Conservation (phyloP, 2,888 invertebrate genomes). For the Megastigmus dorsalis region DNA sequence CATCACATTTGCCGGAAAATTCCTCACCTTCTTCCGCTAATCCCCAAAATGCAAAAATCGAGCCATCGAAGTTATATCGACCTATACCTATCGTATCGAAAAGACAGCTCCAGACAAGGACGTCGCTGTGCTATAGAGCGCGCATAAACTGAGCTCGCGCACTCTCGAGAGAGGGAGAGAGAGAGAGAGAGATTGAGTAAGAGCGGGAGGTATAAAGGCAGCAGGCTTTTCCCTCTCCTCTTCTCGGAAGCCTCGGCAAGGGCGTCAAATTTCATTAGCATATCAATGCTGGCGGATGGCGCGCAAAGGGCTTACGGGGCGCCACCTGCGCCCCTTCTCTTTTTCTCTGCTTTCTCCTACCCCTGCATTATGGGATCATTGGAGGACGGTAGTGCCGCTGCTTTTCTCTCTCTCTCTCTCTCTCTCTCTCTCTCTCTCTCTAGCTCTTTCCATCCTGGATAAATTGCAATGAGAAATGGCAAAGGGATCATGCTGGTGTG, state of each 20-base stretch:
- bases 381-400: conserved; percentile 45
- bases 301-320: conserved; percentile 66
- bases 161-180: not conserved
- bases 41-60: too few species aligned
- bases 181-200: conserved; percentile 4
- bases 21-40: too few species aligned
- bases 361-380: conserved; percentile 72
- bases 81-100: too few species aligned
- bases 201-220: not conserved
- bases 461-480: conserved; percentile 56
- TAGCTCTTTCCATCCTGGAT: too few species aligned
- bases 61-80: too few species aligned
- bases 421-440: too few species aligned
- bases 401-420: too few species aligned
- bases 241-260: conserved; percentile 51
- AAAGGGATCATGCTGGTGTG: conserved; percentile 14
- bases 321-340: conserved; percentile 70
- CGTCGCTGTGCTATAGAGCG: too few species aligned
- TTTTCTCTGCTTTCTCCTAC: conserved; percentile 70
- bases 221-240: not conserved
- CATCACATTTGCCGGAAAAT: too few species aligned
- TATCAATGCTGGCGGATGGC: conserved; percentile 74
- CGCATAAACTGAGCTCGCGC: too few species aligned
- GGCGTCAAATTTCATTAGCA: conserved; percentile 75
- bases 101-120: too few species aligned